phyloP scores from a whole-genome alignment of 2,113 vertebrate species.

The Brachypodius melanocephalos region DNA sequence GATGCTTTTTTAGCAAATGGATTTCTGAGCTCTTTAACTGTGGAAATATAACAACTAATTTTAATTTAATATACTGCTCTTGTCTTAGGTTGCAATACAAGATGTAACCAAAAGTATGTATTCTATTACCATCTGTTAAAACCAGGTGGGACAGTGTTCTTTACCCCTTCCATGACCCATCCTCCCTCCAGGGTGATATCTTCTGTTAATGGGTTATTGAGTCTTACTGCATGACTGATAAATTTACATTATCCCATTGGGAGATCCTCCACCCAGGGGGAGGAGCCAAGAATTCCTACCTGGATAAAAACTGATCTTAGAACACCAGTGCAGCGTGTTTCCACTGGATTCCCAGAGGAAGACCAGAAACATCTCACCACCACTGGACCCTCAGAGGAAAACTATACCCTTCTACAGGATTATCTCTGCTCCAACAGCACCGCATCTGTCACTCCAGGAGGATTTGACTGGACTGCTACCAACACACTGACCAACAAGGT shows the following conservation, averaged over 20 bases:
- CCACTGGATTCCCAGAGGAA: background rate
- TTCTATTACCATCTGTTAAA: too few relatives aligned
- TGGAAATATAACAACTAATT: background rate
- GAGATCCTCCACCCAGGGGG: background rate
- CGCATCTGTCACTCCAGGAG: background rate
- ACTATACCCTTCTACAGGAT: background rate
- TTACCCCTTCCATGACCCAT: background rate
- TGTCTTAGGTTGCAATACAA: background rate
- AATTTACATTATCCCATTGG: background rate
- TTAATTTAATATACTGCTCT: background rate
- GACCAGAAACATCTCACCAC: background rate
- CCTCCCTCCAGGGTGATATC: background rate
- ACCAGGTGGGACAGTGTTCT: background rate
- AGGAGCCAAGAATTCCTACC: background rate
- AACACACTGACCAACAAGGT: background rate
- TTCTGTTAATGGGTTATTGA: background rate
- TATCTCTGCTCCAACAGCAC: background rate
- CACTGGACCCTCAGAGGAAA: background rate
- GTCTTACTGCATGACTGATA: background rate
- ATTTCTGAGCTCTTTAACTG: background rate
- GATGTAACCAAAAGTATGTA: background rate
- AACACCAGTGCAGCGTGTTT: background rate
- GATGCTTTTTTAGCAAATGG: background rate
- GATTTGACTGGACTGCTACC: background rate
- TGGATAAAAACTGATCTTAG: background rate